These are phyloP conservation scores for Thera obeliscata DNA, from an alignment of 2,888 invertebrate genomes.

Conservation along the genomic window DNA sequence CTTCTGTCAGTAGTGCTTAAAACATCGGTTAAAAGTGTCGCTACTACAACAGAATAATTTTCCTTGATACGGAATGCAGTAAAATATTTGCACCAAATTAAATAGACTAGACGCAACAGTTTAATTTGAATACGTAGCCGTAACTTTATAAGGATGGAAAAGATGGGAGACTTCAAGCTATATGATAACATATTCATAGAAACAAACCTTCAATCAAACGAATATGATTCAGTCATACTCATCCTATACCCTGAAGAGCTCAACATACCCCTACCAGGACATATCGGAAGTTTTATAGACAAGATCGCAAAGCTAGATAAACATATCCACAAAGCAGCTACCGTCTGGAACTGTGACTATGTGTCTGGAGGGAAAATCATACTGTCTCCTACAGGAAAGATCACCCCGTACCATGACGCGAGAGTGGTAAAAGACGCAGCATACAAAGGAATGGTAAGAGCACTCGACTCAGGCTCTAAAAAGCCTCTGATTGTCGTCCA, in stretches of 20 bases:
- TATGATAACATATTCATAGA: conserved; percentile 77
- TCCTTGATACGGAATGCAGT: background rate
- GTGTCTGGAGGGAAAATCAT: conserved; percentile 87
- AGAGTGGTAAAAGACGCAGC: conserved; percentile 87
- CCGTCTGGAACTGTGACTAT: conserved; percentile 85
- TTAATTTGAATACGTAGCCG: background rate
- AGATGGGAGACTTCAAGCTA: conserved; percentile 59
- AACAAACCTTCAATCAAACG: conserved; percentile 70
- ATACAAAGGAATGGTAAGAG: conserved; percentile 89
- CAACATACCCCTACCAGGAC: conserved; percentile 69
- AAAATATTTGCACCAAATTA: background rate
- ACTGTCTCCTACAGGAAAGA: conserved; percentile 90
- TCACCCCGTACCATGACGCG: conserved; percentile 85
- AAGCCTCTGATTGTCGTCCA: conserved; percentile 91
- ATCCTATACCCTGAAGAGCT: conserved; percentile 83
- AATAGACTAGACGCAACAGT: background rate
- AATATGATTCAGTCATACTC: conserved; percentile 87
- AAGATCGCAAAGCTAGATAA: conserved; percentile 65
- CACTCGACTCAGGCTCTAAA: conserved; percentile 92
- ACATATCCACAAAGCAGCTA: conserved; percentile 76
- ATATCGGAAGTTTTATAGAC: conserved; percentile 67
- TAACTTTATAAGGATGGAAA: background rate
- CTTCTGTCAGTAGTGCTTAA: conserved; percentile 3
- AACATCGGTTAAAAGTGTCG: background rate
- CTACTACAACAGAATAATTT: background rate